phyloP scores from a whole-genome alignment of 1,140 invertebrate genomes.

The Brachionus calyciflorus region DNA sequence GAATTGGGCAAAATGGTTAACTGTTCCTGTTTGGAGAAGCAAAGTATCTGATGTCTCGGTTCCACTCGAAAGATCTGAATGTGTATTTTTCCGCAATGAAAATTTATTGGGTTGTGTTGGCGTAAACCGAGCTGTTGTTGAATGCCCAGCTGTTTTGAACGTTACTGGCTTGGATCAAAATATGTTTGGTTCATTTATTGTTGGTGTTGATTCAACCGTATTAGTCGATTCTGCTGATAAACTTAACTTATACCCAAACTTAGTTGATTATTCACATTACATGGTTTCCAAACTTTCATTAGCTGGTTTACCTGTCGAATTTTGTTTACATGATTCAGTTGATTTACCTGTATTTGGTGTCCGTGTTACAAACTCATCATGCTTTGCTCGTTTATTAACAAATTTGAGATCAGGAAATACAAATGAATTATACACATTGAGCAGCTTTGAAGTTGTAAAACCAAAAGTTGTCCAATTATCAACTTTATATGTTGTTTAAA shows the following conservation, averaged over 20 bases:
- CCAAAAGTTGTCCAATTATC: neutral
- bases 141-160: slow-evolving; percentile 19
- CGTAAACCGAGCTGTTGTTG: neutral
- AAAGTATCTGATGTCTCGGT: neutral
- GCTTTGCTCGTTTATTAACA: neutral
- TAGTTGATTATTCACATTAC: neutral
- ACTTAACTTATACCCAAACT: slow-evolving; percentile 6
- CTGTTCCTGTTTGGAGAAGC: neutral
- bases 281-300: slow-evolving; percentile 18
- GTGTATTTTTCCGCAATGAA: slow-evolving; percentile 13
- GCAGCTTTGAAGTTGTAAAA: slow-evolving; percentile 18
- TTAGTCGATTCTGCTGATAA: neutral
- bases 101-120: neutral
- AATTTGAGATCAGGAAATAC: neutral
- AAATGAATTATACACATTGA: neutral
- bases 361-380: neutral
- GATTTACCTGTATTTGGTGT: slow-evolving; percentile 6
- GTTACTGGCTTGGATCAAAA: slow-evolving; percentile 2
- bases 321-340: slow-evolving; percentile 14
- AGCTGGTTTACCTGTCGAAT: slow-evolving; percentile 5
- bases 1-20: neutral
- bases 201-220: neutral
- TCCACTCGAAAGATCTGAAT: slow-evolving; percentile 2
- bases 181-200: slow-evolving; percentile 1
- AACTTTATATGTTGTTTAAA: slow-evolving; percentile 18